Evolutionary conservation across 2,888 invertebrate species (phyloP), one percentile per base, ranked within the genome.

Genomic region (Spodoptera littoralis): DNA sequence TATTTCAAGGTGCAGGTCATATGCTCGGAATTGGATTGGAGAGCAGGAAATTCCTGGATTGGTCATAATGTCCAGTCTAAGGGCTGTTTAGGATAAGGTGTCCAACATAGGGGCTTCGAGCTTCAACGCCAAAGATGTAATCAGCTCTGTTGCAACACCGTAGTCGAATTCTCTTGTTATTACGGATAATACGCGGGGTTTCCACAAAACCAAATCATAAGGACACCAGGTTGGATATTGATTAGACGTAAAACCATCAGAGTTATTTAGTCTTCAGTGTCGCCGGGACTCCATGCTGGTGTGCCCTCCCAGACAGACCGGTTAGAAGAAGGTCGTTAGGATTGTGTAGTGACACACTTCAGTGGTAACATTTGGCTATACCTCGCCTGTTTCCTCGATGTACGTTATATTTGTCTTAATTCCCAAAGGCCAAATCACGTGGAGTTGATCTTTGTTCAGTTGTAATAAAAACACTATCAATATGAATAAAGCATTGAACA

Each of bases 401-500:
- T 97, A 98, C 85, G 98, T 98, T 95, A 98, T 98, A 96, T 98
- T 98, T 93, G 98, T 98, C 96, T 97, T 97, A 95, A 98, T 97
- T 92, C 98, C 98, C 90, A 98, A 96, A 90, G 99, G 99, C 99
- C 99, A 99, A 95, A 98, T 96, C 95, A 99, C 97, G 96, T 99
- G 98, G 92, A 99, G 97, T 95, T 98, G 98, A 96, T 99, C 98
- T 97, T 99, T 99, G 96, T 99, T 99, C 95, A 99, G 96, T 97
- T 99, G 99, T 92, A 99, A 97, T 95, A 99, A 97, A 96, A 99
- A 98, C 90, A 99, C 99, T 95, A 99, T 98, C 95, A 99, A 97
- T 92, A 99, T 98, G 97, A 99, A 99, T 91, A 99, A 97, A 94
- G 99, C 98, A 97, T 99, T 99, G 96, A 99, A 97, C 99, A 99